Base-by-base conservation (phyloP, 1,140 invertebrate genomes). In the Theocolax elegans region DNA sequence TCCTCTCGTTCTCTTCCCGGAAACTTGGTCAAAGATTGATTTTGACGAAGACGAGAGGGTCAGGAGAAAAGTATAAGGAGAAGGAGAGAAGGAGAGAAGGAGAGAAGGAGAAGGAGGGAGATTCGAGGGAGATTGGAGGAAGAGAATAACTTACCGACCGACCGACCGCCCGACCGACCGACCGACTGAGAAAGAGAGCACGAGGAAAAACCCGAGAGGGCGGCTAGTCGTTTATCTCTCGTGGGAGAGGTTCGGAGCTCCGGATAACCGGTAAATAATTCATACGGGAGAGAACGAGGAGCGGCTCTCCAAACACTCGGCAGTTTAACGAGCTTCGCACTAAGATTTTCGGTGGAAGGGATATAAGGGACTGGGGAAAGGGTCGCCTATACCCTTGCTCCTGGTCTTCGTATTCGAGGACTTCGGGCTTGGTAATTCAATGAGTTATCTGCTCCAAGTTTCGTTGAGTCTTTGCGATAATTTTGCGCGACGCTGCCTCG, bases 191-290 rank as follows among this genome's bases (percentile, higher is more conserved):
- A n/a, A n/a, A n/a, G n/a, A n/a, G n/a, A n/a, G n/a, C n/a, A n/a
- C n/a, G 31, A 35, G 31, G 10, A 35, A 35, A 27, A 35, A 35
- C 4, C 31, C 31, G 10, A 35, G 49, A 21, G 10, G 2, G 49
- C 25, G n/a, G 31, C 10, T 17, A 48, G 51, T 31, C 51, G 51
- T 54, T 54, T 35, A 54, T 54, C 51, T 54, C 29, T n/a, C n/a
- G 27, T n/a, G n/a, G n/a, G n/a, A n/a, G n/a, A 48, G 3, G 19
- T 17, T 1, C 19, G 35, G 13, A 8, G 10, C 23, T 13, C 60
- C 56, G 17, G 65, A 56, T 64, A 58, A 63, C 48, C 35, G 35
- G 49, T 67, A 70, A 70, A 67, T 68, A 49, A 72, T 67, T 63
- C 49, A 70, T 51, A 40, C 25, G 15, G 23, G 12, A 25, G 25